These are phyloP conservation scores for Endomychus coccineus DNA, from an alignment of 2,888 invertebrate genomes.

Conservation along the genomic window DNA sequence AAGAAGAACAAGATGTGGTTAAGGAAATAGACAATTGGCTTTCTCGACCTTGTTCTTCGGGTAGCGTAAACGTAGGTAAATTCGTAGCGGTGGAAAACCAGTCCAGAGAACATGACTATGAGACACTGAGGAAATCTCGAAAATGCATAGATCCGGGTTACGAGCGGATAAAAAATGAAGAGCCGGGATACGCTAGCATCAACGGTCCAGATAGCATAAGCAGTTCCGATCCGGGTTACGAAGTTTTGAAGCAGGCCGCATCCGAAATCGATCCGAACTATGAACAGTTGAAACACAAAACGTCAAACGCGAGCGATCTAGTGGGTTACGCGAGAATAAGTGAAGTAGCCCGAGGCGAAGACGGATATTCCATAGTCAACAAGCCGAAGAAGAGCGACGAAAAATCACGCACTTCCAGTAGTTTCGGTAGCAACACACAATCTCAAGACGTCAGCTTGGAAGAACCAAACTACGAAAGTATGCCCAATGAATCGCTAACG, in stretches of 20 bases:
- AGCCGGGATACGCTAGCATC: conserved; percentile 38
- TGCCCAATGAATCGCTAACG: conserved; percentile 46
- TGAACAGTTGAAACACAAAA: conserved; percentile 59
- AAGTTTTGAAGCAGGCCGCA: conserved; percentile 49
- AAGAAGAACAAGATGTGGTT: conserved; percentile 19
- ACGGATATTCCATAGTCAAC: conserved; percentile 51
- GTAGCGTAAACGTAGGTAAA: conserved; percentile 33
- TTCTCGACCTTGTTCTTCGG: conserved; percentile 38
- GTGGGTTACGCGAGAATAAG: conserved; percentile 37
- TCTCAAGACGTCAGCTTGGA: conserved; percentile 31
- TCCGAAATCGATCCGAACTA: conserved; percentile 69
- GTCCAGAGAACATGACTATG: conserved; percentile 50
- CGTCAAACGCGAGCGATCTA: conserved; percentile 38
- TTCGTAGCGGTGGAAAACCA: conserved; percentile 10
- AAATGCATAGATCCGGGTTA: conserved; percentile 34
- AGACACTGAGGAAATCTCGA: conserved; percentile 50
- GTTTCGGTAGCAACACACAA: conserved; percentile 49
- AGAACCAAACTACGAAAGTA: conserved; percentile 73
- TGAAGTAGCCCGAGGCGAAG: conserved; percentile 20
- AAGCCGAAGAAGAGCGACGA: conserved; percentile 37
- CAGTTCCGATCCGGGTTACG: conserved; percentile 63
- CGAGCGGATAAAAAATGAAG: conserved; percentile 31
- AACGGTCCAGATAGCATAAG: conserved; percentile 55
- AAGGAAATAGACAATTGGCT: conserved; percentile 12
- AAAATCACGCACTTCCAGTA: conserved; percentile 50